phyloP scores from a whole-genome alignment of 2,113 vertebrate species.

The Suricata suricatta region DNA sequence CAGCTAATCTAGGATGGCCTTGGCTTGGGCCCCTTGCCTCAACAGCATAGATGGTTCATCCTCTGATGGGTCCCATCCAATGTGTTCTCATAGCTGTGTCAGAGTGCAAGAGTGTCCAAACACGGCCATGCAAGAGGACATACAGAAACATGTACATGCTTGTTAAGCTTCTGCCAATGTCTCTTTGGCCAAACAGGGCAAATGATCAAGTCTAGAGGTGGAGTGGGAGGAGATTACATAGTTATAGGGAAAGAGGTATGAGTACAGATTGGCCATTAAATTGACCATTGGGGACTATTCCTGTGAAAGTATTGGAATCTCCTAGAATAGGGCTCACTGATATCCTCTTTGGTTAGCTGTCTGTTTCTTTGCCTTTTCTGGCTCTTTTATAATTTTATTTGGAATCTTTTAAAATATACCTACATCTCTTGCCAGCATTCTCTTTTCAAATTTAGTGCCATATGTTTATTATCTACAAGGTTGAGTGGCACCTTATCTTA shows the following conservation, averaged over 20 bases:
- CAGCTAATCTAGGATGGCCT: not conserved
- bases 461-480: not conserved
- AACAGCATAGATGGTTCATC: not conserved
- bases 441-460: not conserved
- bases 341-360: not conserved
- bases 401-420: not conserved
- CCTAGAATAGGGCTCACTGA: not conserved
- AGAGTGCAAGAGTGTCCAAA: not conserved
- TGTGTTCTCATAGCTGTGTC: not conserved
- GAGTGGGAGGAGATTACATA: not conserved
- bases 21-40: not conserved
- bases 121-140: not conserved
- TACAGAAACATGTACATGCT: not conserved
- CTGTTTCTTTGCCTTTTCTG: not conserved
- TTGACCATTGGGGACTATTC: not conserved
- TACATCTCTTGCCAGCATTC: not conserved
- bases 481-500: not conserved
- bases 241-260: not conserved
- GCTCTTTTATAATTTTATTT: not conserved
- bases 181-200: not conserved
- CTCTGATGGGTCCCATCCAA: not conserved
- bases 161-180: not conserved
- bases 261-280: not conserved
- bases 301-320: not conserved
- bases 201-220: not conserved